phyloP scores from a whole-genome alignment of 2,113 vertebrate species.

The Nothoprocta perdicaria region DNA sequence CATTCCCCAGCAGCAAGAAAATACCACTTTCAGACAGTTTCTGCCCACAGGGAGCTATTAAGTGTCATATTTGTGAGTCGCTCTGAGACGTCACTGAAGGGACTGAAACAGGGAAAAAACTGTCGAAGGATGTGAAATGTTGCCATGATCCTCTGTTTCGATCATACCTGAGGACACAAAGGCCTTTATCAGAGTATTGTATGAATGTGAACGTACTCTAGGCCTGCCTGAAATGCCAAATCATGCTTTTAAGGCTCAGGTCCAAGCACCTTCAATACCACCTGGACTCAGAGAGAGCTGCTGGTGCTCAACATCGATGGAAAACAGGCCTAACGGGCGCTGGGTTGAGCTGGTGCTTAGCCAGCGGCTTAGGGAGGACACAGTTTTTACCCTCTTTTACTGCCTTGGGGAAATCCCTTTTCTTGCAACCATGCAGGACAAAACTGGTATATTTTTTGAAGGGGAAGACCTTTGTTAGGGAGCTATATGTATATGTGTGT shows the following conservation, averaged over 20 bases:
- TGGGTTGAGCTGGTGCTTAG: background rate
- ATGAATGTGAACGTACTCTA: background rate
- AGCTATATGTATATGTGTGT: background rate
- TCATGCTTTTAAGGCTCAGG: background rate
- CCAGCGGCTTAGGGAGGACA: background rate
- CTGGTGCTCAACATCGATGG: background rate
- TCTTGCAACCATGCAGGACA: background rate
- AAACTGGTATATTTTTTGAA: background rate
- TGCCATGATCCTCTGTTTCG: background rate
- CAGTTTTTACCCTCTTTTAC: background rate
- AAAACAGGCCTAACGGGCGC: background rate
- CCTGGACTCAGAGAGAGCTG: background rate
- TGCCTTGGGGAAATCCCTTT: background rate
- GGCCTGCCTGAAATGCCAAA: background rate
- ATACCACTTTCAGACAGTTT: background rate
- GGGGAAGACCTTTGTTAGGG: background rate
- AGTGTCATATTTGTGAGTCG: constrained; percentile 1
- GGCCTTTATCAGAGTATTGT: background rate
- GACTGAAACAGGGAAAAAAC: background rate
- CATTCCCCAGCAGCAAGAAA: background rate
- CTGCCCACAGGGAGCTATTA: background rate
- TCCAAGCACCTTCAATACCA: background rate
- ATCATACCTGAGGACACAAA: background rate
- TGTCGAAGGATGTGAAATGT: background rate
- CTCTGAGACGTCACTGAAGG: background rate